Base-by-base conservation (phyloP, 2,888 invertebrate species). In the Stenotaenia linearis region DNA sequence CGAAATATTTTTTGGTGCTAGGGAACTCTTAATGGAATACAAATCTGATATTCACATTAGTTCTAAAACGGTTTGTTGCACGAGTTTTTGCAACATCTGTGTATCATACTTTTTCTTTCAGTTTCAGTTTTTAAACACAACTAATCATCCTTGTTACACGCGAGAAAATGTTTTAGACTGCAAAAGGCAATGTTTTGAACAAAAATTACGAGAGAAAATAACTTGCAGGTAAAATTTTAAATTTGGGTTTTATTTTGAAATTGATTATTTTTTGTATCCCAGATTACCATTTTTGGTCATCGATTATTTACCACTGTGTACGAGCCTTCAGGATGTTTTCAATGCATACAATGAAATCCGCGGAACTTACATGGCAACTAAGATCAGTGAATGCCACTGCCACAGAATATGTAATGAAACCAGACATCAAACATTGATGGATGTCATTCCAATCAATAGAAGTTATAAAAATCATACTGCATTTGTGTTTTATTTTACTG, bases 181-280 rank as follows among this genome's bases (percentile, higher is more conserved):
- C 25, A 69, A 28, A 25, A 69, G 10, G 12, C 0, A 0, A n/a
- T 69, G 69, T 69, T 28, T 28, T 4, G 0, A 28, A 25, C 1
- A 69, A n/a, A 25, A 69, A 69, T 28, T 69, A 12, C 3, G 5
- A 10, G 12, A 69, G 10, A 69, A 28, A 28, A 28, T 25, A 28
- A 69, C 10, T n/a, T 69, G 69, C 69, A 69, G 69, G 69, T 69
- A 40, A 15, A 56, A n/a, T n/a, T n/a, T n/a, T n/a, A n/a, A n/a
- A n/a, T n/a, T n/a, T n/a, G n/a, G n/a, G n/a, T 32, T 32, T 32
- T 32, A 32, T 32, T 9, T 9, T 37, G 7, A 9, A 37, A 37
- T 37, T 37, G 6, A 37, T 37, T 45, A 45, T 15, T 28, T 28
- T 61, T 28, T 6, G 10, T 21, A 23, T 25, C n/a, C n/a, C 21